A percentile compares a stretch with the other conserved stretches of the same genome.
Evolutionary conservation across 2,113 vertebrate genomes (phyloP).

Genomic region (Neogobius melanostomus): DNA sequence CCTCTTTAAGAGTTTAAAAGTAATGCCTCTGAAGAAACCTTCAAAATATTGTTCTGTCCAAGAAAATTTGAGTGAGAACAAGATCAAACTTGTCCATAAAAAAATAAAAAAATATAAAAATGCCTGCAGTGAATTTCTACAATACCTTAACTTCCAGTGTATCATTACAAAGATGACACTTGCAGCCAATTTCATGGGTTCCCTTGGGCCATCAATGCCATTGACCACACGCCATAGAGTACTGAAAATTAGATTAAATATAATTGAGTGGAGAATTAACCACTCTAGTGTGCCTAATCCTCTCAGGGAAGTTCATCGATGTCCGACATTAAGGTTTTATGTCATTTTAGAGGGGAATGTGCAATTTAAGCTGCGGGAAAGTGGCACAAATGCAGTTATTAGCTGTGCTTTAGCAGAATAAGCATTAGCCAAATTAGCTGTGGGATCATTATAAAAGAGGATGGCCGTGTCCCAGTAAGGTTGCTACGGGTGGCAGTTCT

Average conservation of each 20-base stretch:
- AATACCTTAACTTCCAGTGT: slow-evolving; percentile 2
- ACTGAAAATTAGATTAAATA: slow-evolving; percentile 11
- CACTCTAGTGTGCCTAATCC: slow-evolving; percentile 7
- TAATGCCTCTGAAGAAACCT: no score
- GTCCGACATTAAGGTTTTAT: slow-evolving; percentile 22
- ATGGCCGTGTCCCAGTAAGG: neutral
- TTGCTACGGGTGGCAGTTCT: neutral
- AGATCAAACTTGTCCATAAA: no score
- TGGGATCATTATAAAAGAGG: neutral
- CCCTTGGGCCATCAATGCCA: slow-evolving; percentile 12
- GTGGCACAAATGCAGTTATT: slow-evolving; percentile 4
- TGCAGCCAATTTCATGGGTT: slow-evolving; percentile 25
- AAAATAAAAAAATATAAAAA: no score
- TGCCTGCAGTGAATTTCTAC: neutral
- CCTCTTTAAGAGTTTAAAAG: no score
- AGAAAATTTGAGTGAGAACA: no score
- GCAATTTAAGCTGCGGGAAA: neutral
- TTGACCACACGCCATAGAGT: neutral
- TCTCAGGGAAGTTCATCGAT: slow-evolving; percentile 10
- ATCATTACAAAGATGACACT: slow-evolving; percentile 1
- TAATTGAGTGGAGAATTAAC: slow-evolving; percentile 22
- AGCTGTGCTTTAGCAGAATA: neutral
- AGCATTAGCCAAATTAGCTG: neutral
- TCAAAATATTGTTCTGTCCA: no score
- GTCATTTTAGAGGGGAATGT: neutral